phyloP scores from a whole-genome alignment of 2,113 vertebrate species.

The Penelope pileata region DNA sequence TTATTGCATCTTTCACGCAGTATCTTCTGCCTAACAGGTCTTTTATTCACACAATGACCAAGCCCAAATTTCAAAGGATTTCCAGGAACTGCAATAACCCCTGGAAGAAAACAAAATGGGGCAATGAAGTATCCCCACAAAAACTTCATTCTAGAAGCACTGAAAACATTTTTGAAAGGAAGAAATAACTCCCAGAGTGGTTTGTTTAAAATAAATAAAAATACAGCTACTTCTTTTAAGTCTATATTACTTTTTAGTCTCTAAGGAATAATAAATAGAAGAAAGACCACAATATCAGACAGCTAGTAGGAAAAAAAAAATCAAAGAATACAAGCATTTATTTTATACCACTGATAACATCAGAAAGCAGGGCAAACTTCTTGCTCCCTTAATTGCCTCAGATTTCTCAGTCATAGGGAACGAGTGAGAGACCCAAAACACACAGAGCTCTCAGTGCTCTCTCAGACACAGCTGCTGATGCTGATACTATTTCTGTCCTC shows the following conservation, averaged over 20 bases:
- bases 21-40: background rate
- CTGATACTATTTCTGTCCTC: slow-evolving; percentile 3
- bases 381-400: background rate
- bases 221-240: background rate
- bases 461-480: background rate
- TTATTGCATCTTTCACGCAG: background rate
- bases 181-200: background rate
- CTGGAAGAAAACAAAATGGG: background rate
- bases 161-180: slow-evolving; percentile 1
- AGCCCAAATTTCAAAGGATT: background rate
- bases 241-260: background rate
- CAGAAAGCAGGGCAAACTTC: background rate
- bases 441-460: background rate
- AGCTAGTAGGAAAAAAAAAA: background rate
- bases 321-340: background rate
- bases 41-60: background rate
- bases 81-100: background rate
- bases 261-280: background rate
- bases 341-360: background rate
- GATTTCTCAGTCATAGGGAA: background rate
- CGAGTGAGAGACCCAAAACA: background rate
- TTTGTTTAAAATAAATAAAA: background rate
- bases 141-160: background rate
- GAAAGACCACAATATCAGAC: background rate
- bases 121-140: background rate